Conservation (phyloP, 2,113 vertebrate genomes). For the Chrysochloris asiatica region DNA sequence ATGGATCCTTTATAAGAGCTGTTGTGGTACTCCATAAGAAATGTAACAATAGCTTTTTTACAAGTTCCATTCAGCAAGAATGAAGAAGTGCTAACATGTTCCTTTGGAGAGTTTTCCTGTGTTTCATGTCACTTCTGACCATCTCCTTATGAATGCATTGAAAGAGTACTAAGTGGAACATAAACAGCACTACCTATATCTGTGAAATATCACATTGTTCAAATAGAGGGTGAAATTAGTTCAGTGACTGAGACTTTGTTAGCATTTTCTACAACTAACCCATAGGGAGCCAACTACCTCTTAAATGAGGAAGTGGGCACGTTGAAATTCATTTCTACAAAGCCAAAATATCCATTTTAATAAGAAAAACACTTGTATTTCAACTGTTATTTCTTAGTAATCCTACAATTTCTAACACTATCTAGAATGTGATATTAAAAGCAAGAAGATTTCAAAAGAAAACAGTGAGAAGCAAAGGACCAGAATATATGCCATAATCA, state of each 20-base stretch:
- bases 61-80: slow-evolving; percentile 71
- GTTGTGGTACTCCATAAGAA: slow-evolving; percentile 81
- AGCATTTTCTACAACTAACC: slow-evolving; percentile 78
- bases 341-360: slow-evolving; percentile 71
- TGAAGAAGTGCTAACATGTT: slow-evolving; percentile 75
- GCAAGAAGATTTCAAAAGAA: neutral
- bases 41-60: slow-evolving; percentile 81
- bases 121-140: slow-evolving; percentile 68
- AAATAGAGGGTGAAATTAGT: slow-evolving; percentile 81
- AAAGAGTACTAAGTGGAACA: slow-evolving; percentile 76
- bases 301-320: slow-evolving; percentile 66
- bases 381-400: slow-evolving; percentile 67
- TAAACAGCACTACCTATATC: slow-evolving; percentile 80
- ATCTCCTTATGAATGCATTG: slow-evolving; percentile 76
- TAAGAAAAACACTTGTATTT: slow-evolving; percentile 51
- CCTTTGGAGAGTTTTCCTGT: slow-evolving; percentile 74
- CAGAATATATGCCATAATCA: neutral
- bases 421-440: neutral
- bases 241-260: slow-evolving; percentile 77
- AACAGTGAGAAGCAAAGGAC: neutral
- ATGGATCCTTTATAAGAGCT: slow-evolving; percentile 83
- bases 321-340: slow-evolving; percentile 67
- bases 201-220: slow-evolving; percentile 80
- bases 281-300: slow-evolving; percentile 64
- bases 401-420: slow-evolving; percentile 41